Conservation (phyloP, 2,113 vertebrate genomes). For the Plecotus auritus region DNA sequence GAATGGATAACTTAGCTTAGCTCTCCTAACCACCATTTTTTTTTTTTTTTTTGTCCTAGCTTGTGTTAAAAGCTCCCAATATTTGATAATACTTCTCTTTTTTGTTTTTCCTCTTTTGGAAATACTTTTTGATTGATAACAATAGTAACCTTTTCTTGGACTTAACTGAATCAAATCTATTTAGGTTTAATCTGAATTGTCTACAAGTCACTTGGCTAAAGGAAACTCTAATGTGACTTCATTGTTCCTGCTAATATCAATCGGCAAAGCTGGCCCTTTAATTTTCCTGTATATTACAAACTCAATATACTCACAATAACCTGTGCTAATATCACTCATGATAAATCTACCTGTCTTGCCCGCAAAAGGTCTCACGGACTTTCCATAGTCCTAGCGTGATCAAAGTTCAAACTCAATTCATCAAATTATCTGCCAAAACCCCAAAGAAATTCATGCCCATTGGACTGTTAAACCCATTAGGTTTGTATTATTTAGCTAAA, state of each 20-base stretch:
- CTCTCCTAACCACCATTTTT: not conserved
- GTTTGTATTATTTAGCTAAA: constrained; percentile 20
- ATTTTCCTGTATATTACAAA: constrained; percentile 17
- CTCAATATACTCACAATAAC: not conserved
- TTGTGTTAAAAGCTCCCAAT: constrained; percentile 18
- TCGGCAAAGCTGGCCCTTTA: not conserved
- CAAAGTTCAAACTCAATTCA: constrained; percentile 25
- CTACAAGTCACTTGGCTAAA: not conserved
- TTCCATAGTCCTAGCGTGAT: not conserved
- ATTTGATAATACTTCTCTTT: constrained; percentile 8
- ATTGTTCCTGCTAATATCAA: not conserved
- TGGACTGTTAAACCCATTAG: not conserved
- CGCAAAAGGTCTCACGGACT: constrained; percentile 13
- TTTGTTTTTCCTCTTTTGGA: not conserved
- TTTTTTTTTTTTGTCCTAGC: constrained; percentile 12
- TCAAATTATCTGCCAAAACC: constrained; percentile 20
- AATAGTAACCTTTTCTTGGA: constrained; percentile 11
- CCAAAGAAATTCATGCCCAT: not conserved
- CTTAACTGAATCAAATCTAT: constrained; percentile 35
- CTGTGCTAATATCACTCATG: not conserved
- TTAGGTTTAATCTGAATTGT: constrained; percentile 10
- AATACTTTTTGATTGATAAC: constrained; percentile 24
- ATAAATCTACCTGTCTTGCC: constrained; percentile 36
- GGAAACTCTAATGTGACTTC: not conserved
- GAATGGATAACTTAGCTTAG: constrained; percentile 17